Base-by-base conservation (phyloP, 2,797 vertebrate species). In the Rousettus madagascariensis region DNA sequence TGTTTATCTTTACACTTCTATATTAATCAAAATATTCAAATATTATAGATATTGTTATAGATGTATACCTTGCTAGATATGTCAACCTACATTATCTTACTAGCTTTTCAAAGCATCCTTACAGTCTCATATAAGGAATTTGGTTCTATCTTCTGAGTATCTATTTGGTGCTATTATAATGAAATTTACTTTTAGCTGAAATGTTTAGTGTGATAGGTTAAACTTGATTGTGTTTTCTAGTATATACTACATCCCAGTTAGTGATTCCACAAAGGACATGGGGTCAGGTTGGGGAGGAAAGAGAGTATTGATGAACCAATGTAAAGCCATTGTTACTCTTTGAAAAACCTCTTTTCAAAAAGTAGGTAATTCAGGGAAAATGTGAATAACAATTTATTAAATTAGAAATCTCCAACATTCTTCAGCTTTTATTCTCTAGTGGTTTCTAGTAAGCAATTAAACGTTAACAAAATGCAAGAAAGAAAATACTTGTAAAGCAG, bases 121-220 rank as follows among this genome's bases (percentile, higher is more conserved):
- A 66, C 43, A 53, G n/a, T n/a, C 33, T 61, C 33, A 28, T 2
- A 12, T 51, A 49, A 94, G 38, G 22, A 78, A 82, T 79, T 43
- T 86, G 8, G 2, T 92, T 90, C 41, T 77, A 26, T 43, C 33
- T 77, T 90, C 65, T 72, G 69, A 94, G 26, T 51, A 51, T 91
- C 65, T 41, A 68, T 19, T 84, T 66, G 33, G 33, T 55, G 16
- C 8, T 86, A 28, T 66, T 94, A 19, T 59, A 79, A 86, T 86
- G 91, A 88, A 89, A 93, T 79, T 94, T 46, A 71, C 13, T 63
- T 94, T 80, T 96, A 92, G 79, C 28, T 51, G 65, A 71, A 71
- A 33, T 36, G 65, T 24, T 65, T 65, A 63, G 38, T 83, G 33
- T 28, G 46, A 28, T 78, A 74, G 33, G 22, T 61, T 82, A 49